Conservation (phyloP, 2,888 invertebrate species). For the Glyphotaelius pellucidus region DNA sequence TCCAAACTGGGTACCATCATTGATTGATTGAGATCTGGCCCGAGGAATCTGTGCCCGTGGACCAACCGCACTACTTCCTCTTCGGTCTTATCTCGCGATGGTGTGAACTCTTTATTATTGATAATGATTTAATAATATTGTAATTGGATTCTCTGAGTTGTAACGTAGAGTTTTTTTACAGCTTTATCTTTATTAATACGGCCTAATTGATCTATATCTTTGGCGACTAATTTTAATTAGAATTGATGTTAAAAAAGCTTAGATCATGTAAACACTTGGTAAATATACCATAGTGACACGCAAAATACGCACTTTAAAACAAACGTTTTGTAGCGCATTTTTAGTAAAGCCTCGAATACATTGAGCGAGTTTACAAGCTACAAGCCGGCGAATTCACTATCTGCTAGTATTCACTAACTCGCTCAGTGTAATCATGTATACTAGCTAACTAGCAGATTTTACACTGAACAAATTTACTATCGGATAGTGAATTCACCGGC, state of each 20-base stretch:
- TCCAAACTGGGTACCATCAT: not conserved
- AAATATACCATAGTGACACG: too few species aligned
- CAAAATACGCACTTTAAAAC: too few species aligned
- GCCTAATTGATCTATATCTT: not conserved
- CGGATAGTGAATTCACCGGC: too few species aligned
- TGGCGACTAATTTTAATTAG: not conserved
- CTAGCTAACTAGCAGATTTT: too few species aligned
- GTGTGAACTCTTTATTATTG: not conserved
- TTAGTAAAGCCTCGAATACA: too few species aligned
- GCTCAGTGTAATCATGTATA: too few species aligned
- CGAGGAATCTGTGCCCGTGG: not conserved
- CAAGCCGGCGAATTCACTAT: too few species aligned
- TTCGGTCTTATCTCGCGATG: not conserved
- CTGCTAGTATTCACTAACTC: too few species aligned
- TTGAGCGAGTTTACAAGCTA: too few species aligned
- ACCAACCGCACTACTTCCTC: not conserved
- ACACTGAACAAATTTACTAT: too few species aligned
- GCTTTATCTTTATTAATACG: not conserved
- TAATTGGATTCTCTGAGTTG: not conserved
- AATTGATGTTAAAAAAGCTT: not conserved
- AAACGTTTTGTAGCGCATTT: too few species aligned
- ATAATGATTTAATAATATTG: not conserved
- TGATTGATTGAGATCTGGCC: constrained; percentile 40
- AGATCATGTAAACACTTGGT: too few species aligned
- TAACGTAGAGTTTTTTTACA: not conserved